Evolutionary conservation across 2,113 vertebrate genomes (phyloP), one percentile per base, ranked within the genome.

Genomic region (Mustela nigripes): DNA sequence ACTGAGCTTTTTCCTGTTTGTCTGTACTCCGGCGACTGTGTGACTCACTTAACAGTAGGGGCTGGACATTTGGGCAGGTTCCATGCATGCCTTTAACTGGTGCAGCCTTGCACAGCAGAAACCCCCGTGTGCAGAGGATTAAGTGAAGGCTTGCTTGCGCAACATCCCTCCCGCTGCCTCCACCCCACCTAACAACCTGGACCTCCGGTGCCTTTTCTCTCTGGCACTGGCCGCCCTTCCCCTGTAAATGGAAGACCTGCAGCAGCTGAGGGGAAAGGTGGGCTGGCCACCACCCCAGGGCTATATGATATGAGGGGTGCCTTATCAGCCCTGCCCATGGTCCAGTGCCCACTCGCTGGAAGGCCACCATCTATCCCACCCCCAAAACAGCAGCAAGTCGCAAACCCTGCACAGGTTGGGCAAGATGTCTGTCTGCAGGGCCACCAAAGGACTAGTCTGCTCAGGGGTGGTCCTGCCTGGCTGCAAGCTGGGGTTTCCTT

Each of bases 1-100:
- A 39, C 7, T 42, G 63, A 89, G 50, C 14, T 14, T 73, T 83
- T 84, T 94, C 89, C 87, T 79, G 24, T 89, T 82, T 87, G 62
- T 79, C 53, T 86, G 50, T 50, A 18, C 42, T 81, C n/a, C 5
- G 33, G 60, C 60, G 63, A 42, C 33, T 8, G 11, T 31, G 12
- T 76, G 89, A 60, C 45, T 88, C 53, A 48, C 7, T 39, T 33
- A 33, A 6, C 28, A 12, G 50, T 2, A 22, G 36, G 39, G 21
- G 18, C 60, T 63, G 60, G 79, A 62, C 14, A 16, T 80, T 63
- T 22, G 26, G 79, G 65, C 42, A 12, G 21, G 63, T 85, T 90
- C 91, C 89, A 71, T 0, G 4, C 19, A 53, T 16, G 21, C 33
- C 26, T 69, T 33, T 33, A 26, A 65, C 42, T 11, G 16, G 14